Conservation (phyloP, 2,113 vertebrate species). For the Callocephalon fimbriatum region DNA sequence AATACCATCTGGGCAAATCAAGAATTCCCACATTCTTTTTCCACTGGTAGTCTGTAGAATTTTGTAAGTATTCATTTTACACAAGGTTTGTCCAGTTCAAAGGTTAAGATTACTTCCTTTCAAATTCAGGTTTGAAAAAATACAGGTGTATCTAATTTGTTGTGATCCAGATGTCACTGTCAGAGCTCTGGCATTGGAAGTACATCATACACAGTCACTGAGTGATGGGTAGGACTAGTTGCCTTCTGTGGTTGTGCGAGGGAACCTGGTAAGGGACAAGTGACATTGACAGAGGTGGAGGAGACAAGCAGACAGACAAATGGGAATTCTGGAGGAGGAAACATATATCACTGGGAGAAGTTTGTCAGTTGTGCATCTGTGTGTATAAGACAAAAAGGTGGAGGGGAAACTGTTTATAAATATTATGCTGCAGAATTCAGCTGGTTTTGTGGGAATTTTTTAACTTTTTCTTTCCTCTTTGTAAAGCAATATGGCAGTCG, state of each 20-base stretch:
- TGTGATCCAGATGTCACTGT: background rate
- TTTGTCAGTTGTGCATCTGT: background rate
- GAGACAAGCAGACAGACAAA: background rate
- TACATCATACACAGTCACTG: background rate
- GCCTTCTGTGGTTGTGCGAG: background rate
- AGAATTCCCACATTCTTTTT: background rate
- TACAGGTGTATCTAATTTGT: background rate
- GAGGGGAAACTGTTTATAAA: background rate
- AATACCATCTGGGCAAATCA: background rate
- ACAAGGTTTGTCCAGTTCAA: background rate
- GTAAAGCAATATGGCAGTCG: background rate
- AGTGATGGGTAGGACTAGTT: background rate
- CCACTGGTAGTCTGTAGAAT: background rate
- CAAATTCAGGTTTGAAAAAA: background rate
- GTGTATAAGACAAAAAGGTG: background rate
- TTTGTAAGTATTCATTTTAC: background rate
- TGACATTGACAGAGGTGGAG: background rate
- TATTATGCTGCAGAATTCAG: background rate
- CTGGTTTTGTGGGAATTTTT: background rate
- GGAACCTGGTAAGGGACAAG: background rate
- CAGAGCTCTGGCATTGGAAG: background rate
- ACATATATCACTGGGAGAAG: background rate
- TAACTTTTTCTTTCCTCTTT: background rate
- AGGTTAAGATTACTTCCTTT: background rate
- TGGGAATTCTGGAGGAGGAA: background rate